Base-by-base conservation (phyloP, 2,797 vertebrate genomes). In the Poeciliopsis infans region DNA sequence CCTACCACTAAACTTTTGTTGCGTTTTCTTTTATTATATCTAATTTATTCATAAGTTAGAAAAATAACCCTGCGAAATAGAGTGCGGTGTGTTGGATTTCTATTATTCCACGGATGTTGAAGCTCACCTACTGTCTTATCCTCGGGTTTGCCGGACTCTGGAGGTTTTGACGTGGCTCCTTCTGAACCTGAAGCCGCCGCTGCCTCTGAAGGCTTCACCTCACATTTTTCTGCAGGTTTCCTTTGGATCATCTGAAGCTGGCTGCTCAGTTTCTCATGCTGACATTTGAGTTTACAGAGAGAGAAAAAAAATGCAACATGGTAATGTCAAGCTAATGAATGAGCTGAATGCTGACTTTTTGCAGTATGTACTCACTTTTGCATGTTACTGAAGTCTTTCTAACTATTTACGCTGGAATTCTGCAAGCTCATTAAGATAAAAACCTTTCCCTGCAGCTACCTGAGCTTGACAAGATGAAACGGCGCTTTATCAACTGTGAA, bases 201-300 rank as follows among this genome's bases (percentile, higher is more conserved):
- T 25, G 78, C 84, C 46, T 88, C 91, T 0, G 89, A 51, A 3
- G 84, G 83, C 85, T 89, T 94, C 39, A 49, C 80, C 71, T 93
- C 94, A 46, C 83, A 66, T 86, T 89, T 94, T 20, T 92, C 90
- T 23, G 95, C 93, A 55, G 91, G 94, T 86, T 94, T 96, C 91
- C 95, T 97, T 80, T 97, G 96, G 87, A 94, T 96, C 89, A 99
- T 93, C 25, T 99, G 97, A 76, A 99, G 96, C 82, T 99, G 98
- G 91, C 97, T 99, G 91, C 97, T 97, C 94, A 97, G 97, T 92
- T 99, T 99, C 93, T 99, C 97, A 81, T 99, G 98, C 98, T 99
- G 92, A 2, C 23, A 43, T 45, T 77, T 11, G 20, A 78, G 18
- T 15, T 36, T 41, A 41, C 36, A 43, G 1, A 84, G 13, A 70